Evolutionary conservation across 1,140 invertebrate species (phyloP).

Genomic region (Drosophila lowei): DNA sequence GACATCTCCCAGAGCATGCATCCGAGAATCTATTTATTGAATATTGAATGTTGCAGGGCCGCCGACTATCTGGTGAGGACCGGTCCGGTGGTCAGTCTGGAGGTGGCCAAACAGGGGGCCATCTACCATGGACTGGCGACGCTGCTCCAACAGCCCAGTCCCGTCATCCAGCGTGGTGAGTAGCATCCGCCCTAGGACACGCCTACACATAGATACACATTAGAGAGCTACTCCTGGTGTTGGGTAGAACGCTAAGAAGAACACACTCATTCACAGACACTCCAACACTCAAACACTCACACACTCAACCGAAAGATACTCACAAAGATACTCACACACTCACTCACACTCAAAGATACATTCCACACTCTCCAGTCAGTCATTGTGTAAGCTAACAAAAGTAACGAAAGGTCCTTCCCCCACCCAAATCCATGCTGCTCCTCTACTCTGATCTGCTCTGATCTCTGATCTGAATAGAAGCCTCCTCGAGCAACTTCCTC

Average conservation of each 20-base stretch:
- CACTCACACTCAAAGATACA: conserved; percentile 20
- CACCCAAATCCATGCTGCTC: conserved; percentile 34
- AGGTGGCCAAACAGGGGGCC: conserved; percentile 98
- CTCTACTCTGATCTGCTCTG: conserved; percentile 14
- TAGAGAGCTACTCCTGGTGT: conserved; percentile 53
- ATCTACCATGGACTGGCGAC: conserved; percentile 98
- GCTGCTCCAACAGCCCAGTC: conserved; percentile 94
- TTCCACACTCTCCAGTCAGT: conserved; percentile 14
- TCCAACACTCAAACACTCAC: conserved; percentile 30
- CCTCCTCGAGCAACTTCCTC: conserved; percentile 41
- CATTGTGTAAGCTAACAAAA: conserved; percentile 69
- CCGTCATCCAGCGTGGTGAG: conserved; percentile 92
- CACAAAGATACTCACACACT: conserved; percentile 17
- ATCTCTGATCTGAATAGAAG: conserved; percentile 37
- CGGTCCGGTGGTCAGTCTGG: conserved; percentile 95
- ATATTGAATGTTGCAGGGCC: conserved; percentile 85
- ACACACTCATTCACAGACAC: conserved; percentile 12
- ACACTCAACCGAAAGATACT: conserved; percentile 14
- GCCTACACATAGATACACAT: conserved; percentile 39
- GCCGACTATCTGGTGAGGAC: conserved; percentile 98
- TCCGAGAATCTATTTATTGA: background rate
- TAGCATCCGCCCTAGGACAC: conserved; percentile 27
- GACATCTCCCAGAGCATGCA: conserved; percentile 1
- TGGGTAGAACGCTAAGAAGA: conserved; percentile 64
- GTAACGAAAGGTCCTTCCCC: conserved; percentile 34